Evolutionary conservation across 2,888 invertebrate genomes (phyloP).

Genomic region (Periphyllus acericola): DNA sequence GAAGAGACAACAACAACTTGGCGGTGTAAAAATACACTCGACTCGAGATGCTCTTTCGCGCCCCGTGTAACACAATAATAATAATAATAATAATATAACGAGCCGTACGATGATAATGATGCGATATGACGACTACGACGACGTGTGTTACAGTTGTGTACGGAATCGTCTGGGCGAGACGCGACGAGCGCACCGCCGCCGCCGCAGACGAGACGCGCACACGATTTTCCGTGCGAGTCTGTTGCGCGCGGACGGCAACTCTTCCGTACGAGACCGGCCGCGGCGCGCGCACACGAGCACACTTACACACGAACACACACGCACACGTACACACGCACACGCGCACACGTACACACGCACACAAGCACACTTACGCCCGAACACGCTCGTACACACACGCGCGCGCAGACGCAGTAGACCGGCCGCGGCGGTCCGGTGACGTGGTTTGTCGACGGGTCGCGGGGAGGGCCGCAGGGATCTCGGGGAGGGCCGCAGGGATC

Average conservation of each 20-base stretch:
- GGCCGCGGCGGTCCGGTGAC: neutral
- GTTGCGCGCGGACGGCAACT: neutral
- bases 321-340: too few relatives aligned
- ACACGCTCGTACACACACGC: too few relatives aligned
- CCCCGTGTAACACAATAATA: conserved; percentile 8
- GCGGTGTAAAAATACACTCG: neutral
- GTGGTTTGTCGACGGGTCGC: too few relatives aligned
- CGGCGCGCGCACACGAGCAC: too few relatives aligned
- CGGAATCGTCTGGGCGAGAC: neutral
- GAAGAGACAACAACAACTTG: too few relatives aligned
- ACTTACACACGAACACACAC: too few relatives aligned
- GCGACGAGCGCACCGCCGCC: neutral
- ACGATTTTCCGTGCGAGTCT: neutral
- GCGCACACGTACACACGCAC: too few relatives aligned
- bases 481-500: neutral
- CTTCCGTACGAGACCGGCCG: too few relatives aligned
- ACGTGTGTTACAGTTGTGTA: neutral
- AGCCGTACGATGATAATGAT: neutral
- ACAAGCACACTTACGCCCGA: too few relatives aligned
- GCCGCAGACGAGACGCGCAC: neutral
- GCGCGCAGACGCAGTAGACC: neutral
- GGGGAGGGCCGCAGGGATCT: neutral
- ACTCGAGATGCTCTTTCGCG: neutral
- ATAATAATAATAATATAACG: too few relatives aligned
- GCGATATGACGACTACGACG: too few relatives aligned